Conservation (phyloP, 2,797 vertebrate species). For the Myotis myotis region DNA sequence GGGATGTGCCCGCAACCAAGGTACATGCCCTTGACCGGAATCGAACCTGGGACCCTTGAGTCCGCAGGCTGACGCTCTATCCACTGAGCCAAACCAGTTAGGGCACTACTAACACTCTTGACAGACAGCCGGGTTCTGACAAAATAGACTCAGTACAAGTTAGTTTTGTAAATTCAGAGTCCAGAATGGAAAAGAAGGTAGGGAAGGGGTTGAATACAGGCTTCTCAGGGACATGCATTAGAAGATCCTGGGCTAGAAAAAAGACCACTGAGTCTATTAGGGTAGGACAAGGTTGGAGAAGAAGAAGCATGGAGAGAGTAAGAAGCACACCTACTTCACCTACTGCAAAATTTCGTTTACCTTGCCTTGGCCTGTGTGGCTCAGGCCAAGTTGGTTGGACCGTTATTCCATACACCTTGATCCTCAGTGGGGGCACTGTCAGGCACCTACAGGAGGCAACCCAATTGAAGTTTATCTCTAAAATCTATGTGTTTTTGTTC, state of each 20-base stretch:
- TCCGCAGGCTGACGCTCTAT: no score
- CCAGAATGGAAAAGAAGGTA: background rate
- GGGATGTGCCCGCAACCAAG: no score
- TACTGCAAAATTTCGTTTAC: background rate
- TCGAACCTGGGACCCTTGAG: no score
- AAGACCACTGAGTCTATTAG: background rate
- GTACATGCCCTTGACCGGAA: no score
- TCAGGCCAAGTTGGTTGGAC: background rate
- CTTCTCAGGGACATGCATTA: background rate
- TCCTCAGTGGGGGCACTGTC: no score
- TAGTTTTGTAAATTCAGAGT: background rate
- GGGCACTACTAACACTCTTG: background rate
- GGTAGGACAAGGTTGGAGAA: background rate
- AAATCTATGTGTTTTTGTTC: no score
- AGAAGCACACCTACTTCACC: background rate
- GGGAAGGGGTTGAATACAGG: background rate
- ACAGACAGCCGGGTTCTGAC: background rate
- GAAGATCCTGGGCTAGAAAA: background rate
- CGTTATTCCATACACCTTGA: background rate
- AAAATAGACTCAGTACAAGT: constrained; percentile 25
- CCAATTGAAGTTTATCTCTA: background rate
- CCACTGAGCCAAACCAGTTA: no score
- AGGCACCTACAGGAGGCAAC: background rate
- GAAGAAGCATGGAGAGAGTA: background rate
- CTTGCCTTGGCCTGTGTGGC: background rate